Conservation (phyloP, 2,888 invertebrate species). For the Taenaris catops region DNA sequence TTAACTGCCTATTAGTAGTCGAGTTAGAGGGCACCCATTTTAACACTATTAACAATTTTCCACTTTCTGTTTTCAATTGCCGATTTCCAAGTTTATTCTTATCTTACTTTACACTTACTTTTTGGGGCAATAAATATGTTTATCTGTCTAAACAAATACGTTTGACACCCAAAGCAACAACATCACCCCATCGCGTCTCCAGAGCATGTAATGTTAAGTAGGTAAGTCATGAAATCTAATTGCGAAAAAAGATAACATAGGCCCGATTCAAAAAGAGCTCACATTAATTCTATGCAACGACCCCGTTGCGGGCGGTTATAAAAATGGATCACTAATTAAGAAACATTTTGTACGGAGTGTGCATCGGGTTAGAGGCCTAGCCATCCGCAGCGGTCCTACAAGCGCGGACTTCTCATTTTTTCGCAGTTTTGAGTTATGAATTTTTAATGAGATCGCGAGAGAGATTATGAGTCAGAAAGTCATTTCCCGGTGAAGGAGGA, state of each 20-base stretch:
- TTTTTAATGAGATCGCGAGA: slow-evolving; percentile 82
- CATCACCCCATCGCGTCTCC: too few relatives aligned
- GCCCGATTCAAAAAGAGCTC: slow-evolving; percentile 17
- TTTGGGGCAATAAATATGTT: too few relatives aligned
- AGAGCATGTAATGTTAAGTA: slow-evolving; percentile 7
- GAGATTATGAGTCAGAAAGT: slow-evolving; percentile 81
- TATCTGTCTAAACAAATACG: too few relatives aligned
- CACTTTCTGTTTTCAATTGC: too few relatives aligned
- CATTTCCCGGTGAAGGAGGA: slow-evolving; percentile 75
- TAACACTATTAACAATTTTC: too few relatives aligned
- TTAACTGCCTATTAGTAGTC: too few relatives aligned
- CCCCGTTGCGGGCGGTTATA: slow-evolving; percentile 18
- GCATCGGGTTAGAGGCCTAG: slow-evolving; percentile 17
- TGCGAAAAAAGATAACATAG: slow-evolving; percentile 18
- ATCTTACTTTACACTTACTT: too few relatives aligned
- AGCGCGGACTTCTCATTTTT: slow-evolving; percentile 76
- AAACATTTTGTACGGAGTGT: slow-evolving; percentile 23
- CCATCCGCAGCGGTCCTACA: slow-evolving; percentile 39
- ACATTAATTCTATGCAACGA: slow-evolving; percentile 16
- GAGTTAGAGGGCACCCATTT: too few relatives aligned
- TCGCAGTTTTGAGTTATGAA: slow-evolving; percentile 80
- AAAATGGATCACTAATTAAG: slow-evolving; percentile 25
- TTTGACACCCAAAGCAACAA: too few relatives aligned
- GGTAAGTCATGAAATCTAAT: slow-evolving; percentile 13
- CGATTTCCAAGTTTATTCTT: too few relatives aligned